Evolutionary conservation across 2,888 invertebrate species (phyloP).

Genomic region (Tetropium fuscum): DNA sequence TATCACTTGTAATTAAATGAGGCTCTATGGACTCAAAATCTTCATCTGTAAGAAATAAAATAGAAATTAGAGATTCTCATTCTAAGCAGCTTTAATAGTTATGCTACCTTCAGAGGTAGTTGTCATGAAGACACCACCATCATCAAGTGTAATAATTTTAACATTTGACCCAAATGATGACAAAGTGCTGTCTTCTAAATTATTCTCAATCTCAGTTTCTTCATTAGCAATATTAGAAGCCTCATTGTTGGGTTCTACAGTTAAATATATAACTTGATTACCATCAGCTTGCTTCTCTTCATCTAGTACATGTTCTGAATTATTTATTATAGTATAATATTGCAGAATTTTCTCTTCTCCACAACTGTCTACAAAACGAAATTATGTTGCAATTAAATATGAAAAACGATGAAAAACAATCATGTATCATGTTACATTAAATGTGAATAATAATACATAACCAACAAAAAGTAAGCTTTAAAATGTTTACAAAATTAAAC

Average conservation of each 20-base stretch:
- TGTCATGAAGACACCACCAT: constrained; percentile 19
- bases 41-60: constrained; percentile 30
- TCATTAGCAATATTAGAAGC: not conserved
- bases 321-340: constrained; percentile 18
- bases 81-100: no score
- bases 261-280: constrained; percentile 11
- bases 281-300: not conserved
- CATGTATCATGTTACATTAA: not conserved
- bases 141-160: constrained; percentile 15
- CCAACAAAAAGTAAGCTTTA: not conserved
- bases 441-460: not conserved
- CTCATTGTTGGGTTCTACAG: not conserved
- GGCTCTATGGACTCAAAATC: constrained; percentile 38
- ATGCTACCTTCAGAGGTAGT: constrained; percentile 10
- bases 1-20: constrained; percentile 42
- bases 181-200: not conserved
- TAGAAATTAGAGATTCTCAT: not conserved
- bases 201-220: not conserved
- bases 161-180: constrained; percentile 4
- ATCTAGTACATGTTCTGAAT: not conserved
- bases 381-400: not conserved
- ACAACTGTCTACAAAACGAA: not conserved
- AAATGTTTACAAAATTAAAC: constrained; percentile 15
- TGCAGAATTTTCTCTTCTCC: constrained; percentile 6
- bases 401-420: not conserved